phyloP scores from a whole-genome alignment of 2,888 invertebrate genomes.

The Caenorhabditis sp. region DNA sequence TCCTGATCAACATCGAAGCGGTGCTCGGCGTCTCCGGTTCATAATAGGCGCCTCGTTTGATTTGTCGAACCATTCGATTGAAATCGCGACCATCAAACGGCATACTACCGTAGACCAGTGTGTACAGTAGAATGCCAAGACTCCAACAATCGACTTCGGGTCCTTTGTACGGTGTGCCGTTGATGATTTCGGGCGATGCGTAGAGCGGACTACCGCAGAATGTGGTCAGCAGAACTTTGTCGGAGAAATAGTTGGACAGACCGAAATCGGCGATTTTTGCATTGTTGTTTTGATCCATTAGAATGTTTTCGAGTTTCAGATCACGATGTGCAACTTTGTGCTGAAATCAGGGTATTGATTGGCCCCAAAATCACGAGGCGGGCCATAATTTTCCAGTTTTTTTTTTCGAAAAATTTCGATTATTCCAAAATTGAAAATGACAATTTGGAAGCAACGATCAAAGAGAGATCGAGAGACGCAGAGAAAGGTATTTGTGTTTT shows the following conservation, averaged over 20 bases:
- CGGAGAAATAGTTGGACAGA: constrained; percentile 85
- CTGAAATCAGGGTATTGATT: constrained; percentile 46
- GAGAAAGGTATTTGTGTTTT: no score
- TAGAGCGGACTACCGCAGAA: constrained; percentile 75
- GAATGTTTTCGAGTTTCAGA: constrained; percentile 74
- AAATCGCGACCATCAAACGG: constrained; percentile 96
- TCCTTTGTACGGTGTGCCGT: constrained; percentile 79
- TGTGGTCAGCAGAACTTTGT: constrained; percentile 72
- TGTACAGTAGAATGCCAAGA: constrained; percentile 93
- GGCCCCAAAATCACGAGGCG: neutral
- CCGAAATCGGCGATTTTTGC: constrained; percentile 95
- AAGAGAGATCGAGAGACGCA: no score
- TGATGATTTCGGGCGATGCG: constrained; percentile 73
- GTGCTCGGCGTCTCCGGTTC: constrained; percentile 91
- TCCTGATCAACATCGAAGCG: constrained; percentile 90
- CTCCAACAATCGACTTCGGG: constrained; percentile 88
- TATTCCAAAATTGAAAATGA: no score
- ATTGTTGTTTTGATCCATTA: constrained; percentile 72
- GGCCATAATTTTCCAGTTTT: neutral
- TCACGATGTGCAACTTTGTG: constrained; percentile 74
- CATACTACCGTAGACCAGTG: constrained; percentile 98
- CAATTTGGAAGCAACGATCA: no score
- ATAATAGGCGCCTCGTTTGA: constrained; percentile 95
- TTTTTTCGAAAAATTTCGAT: no score
- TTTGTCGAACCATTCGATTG: constrained; percentile 92